Base-by-base conservation (phyloP, 2,888 invertebrate species). In the Phortica magna region DNA sequence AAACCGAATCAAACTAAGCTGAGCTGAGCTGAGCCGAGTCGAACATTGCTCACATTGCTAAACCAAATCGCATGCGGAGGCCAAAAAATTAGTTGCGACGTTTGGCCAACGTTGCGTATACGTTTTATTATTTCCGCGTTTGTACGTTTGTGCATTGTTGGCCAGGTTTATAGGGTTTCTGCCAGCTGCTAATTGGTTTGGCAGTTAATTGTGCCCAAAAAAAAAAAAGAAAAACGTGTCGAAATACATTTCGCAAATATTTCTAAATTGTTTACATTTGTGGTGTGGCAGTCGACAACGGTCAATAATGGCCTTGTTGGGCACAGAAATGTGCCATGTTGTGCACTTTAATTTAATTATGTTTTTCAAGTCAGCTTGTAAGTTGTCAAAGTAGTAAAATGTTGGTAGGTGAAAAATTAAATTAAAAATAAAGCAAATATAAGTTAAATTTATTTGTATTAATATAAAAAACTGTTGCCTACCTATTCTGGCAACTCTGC, bases 131-230 rank as follows among this genome's bases (percentile, higher is more conserved):
- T 53, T 43, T 17, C 22, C 61, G 22, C 19, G 61, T 61, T 61
- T 22, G 22, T 61, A 19, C n/a, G 14, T 55, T 55, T 55, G 17
- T 68, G 17, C 14, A 68, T 7, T 9, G 31, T 31, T 31, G 31
- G 31, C 2, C 48, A 41, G 59, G 48, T 43, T 17, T 53, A 22
- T 53, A 14, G 14, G 22, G 31, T 17, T 48, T 53, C 14, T 10
- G 53, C 31, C 31, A 31, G 31, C 43, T 70, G 48, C 70, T 43
- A 43, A 57, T 73, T 31, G 31, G 55, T 42, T 61, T 53, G 39
- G 39, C 19, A 22, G 73, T 53, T 71, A 39, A 39, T 48, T 71
- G 59, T 19, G 19, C 6, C 67, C 19, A 64, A 5, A 22, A 64
- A 64, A 14, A 64, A 22, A 64, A 64, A 64, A n/a, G n/a, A 64